Conservation (phyloP, 2,797 vertebrate species). For the Gorsachius magnificus region DNA sequence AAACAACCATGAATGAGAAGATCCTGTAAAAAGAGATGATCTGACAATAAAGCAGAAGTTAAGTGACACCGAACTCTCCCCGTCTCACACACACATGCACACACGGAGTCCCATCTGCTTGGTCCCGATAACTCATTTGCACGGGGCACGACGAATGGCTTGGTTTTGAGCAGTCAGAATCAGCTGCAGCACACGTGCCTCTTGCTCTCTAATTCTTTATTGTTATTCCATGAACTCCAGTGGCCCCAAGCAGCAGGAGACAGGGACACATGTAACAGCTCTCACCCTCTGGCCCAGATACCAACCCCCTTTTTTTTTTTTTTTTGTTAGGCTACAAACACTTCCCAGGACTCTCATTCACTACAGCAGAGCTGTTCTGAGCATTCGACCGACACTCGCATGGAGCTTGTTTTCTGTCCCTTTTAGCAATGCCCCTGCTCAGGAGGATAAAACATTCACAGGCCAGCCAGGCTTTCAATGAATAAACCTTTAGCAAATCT, state of each 20-base stretch:
- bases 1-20: not conserved
- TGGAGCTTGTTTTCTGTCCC: not conserved
- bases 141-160: conserved; percentile 70
- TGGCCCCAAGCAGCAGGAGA: conserved; percentile 73
- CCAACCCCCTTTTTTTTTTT: not conserved
- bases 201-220: conserved; percentile 63
- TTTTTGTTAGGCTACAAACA: conserved; percentile 29
- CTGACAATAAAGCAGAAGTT: conserved; percentile 33
- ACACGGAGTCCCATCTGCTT: conserved; percentile 59
- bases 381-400: not conserved
- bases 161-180: conserved; percentile 65
- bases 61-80: conserved; percentile 32
- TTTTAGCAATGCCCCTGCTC: not conserved
- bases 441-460: not conserved
- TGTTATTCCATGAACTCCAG: conserved; percentile 72
- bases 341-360: conserved; percentile 45
- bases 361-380: not conserved
- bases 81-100: not conserved
- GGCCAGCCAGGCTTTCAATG: not conserved
- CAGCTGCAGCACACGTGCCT: conserved; percentile 75
- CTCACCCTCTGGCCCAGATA: conserved; percentile 76
- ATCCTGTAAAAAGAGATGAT: not conserved
- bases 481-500: conserved; percentile 2
- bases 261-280: conserved; percentile 75
- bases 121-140: conserved; percentile 61